These are phyloP conservation scores for Baryphthengus martii DNA, from an alignment of 2,113 vertebrate genomes.

Conservation along the genomic window DNA sequence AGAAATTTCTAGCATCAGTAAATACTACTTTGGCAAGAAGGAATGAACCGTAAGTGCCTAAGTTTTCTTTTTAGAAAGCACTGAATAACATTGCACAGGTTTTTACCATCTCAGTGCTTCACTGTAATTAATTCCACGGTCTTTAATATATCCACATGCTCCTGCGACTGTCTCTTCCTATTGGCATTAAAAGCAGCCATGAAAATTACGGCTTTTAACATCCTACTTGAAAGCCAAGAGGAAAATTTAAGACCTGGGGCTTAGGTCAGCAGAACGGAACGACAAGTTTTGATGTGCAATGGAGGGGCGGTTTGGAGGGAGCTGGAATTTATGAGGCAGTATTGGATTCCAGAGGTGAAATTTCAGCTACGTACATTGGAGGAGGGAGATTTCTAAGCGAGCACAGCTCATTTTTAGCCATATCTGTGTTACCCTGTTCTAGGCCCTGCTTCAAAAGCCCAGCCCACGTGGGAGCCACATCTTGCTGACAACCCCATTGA, in stretches of 20 bases:
- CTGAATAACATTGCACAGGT: not conserved
- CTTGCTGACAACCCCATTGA: not conserved
- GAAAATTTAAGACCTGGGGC: not conserved
- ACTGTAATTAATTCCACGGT: not conserved
- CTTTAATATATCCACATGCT: not conserved
- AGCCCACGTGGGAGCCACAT: rapidly evolving
- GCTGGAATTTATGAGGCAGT: not conserved
- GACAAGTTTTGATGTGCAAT: not conserved
- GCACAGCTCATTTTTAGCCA: not conserved
- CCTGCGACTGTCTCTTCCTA: not conserved
- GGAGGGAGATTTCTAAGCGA: not conserved
- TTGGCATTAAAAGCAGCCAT: not conserved
- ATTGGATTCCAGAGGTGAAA: conserved; percentile 14
- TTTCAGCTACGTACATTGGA: not conserved
- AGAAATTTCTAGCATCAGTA: not conserved
- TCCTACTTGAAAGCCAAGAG: not conserved
- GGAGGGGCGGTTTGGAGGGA: not conserved
- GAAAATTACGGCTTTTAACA: not conserved
- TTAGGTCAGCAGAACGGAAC: not conserved
- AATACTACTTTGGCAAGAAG: not conserved
- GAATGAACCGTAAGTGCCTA: not conserved
- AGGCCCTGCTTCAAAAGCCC: not conserved
- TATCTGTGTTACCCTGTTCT: not conserved
- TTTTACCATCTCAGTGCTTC: not conserved
- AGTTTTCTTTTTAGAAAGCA: not conserved